Conservation (phyloP, 1,140 invertebrate genomes). For the Mesaphorura yosii region DNA sequence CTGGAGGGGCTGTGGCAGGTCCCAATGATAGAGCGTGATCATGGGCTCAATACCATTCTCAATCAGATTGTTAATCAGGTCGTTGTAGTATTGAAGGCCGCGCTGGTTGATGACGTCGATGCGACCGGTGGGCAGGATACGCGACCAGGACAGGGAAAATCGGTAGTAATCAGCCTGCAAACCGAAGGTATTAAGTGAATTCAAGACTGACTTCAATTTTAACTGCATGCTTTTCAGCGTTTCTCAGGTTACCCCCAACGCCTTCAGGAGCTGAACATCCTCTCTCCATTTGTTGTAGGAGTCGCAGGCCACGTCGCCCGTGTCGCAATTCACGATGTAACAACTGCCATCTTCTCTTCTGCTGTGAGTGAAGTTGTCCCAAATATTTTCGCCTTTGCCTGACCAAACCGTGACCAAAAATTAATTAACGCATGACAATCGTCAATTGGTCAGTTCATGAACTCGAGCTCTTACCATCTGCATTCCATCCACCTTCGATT, state of each 20-base stretch:
- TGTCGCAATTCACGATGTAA: slow-evolving; percentile 33
- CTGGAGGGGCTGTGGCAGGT: slow-evolving; percentile 45
- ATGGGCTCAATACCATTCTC: slow-evolving; percentile 33
- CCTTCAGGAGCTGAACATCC: slow-evolving; percentile 37
- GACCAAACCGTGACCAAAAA: no score
- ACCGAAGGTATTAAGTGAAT: no score
- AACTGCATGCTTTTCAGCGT: no score
- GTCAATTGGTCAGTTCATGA: not conserved
- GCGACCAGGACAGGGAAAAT: slow-evolving; percentile 28
- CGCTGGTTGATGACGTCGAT: slow-evolving; percentile 16
- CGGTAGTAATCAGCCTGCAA: slow-evolving; percentile 19
- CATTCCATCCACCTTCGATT: slow-evolving; percentile 59
- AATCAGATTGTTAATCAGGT: slow-evolving; percentile 33
- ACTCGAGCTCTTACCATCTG: slow-evolving; percentile 37
- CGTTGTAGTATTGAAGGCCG: slow-evolving; percentile 36
- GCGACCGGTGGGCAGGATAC: slow-evolving; percentile 24
- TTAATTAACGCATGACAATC: not conserved
- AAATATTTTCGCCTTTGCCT: slow-evolving; percentile 41
- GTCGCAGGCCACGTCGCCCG: slow-evolving; percentile 39
- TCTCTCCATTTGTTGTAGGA: slow-evolving; percentile 39
- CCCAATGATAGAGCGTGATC: slow-evolving; percentile 61
- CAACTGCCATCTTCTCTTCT: no score
- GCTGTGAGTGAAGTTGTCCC: slow-evolving; percentile 37
- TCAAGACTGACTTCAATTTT: no score
- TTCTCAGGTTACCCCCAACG: slow-evolving; percentile 33